Evolutionary conservation across 2,113 vertebrate genomes (phyloP).

Genomic region (Tachuris rubrigastra): DNA sequence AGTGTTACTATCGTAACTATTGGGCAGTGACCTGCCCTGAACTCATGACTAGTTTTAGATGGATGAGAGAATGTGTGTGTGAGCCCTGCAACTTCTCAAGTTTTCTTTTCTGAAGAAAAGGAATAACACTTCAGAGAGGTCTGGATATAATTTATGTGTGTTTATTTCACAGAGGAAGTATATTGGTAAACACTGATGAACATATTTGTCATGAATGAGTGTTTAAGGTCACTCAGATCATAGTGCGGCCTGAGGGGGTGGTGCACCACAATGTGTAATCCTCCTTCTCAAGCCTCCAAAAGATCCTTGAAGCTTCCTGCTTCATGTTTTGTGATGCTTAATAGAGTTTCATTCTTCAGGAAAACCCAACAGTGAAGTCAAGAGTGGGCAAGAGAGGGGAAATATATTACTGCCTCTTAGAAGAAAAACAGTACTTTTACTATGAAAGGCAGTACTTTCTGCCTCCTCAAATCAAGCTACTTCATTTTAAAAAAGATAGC

Average conservation of each 20-base stretch:
- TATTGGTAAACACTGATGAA: background rate
- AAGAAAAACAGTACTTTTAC: background rate
- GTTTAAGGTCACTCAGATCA: background rate
- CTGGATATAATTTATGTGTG: background rate
- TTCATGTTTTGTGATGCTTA: background rate
- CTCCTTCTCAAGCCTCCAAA: background rate
- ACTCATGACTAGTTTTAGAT: background rate
- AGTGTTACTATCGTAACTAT: background rate
- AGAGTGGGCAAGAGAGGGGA: background rate
- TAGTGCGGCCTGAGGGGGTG: fast-evolving
- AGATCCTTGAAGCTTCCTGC: background rate
- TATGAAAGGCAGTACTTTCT: background rate
- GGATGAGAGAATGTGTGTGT: background rate
- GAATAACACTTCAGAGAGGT: background rate
- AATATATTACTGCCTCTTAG: background rate
- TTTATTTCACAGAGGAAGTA: background rate
- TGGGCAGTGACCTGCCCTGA: background rate
- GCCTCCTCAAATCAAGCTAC: background rate
- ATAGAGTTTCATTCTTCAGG: background rate
- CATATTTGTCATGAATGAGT: background rate
- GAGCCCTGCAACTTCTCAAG: background rate
- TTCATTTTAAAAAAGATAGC: background rate
- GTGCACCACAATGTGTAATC: background rate
- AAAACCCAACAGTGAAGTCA: background rate
- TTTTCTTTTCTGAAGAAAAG: too few species aligned